Evolutionary conservation across 2,888 invertebrate species (phyloP).

Genomic region (Imbricaverruca yamaguchii): DNA sequence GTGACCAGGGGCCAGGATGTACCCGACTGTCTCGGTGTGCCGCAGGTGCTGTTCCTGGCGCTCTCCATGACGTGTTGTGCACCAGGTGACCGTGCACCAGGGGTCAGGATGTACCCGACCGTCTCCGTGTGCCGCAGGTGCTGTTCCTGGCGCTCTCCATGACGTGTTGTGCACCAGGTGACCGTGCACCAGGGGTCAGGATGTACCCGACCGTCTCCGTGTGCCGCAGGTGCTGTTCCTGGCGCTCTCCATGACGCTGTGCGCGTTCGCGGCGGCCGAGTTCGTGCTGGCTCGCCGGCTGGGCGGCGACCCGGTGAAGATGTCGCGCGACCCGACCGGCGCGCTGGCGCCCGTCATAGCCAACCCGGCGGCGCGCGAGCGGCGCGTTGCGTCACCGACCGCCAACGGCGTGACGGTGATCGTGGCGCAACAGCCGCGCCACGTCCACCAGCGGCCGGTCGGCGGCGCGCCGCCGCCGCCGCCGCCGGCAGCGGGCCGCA

Average conservation of each 20-base stretch:
- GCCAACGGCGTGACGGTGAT: not conserved
- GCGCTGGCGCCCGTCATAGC: constrained; percentile 14
- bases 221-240: constrained; percentile 21
- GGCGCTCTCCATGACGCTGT: not conserved
- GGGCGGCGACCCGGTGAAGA: constrained; percentile 24
- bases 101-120: no score
- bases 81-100: no score
- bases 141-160: not conserved
- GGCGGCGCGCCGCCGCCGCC: not conserved
- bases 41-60: no score
- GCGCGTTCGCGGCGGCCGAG: constrained; percentile 4
- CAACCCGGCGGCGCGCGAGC: constrained; percentile 16
- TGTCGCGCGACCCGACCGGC: constrained; percentile 22
- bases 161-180: not conserved
- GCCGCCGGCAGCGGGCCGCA: not conserved
- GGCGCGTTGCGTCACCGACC: not conserved
- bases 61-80: no score
- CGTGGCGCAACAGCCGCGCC: not conserved
- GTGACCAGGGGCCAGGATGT: no score
- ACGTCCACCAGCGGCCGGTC: not conserved
- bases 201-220: not conserved
- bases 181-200: no score
- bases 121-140: not conserved
- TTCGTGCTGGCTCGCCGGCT: constrained; percentile 21
- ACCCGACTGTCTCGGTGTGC: no score